Evolutionary conservation across 2,113 vertebrate species (phyloP).

Genomic region (Oryzias curvinotus): DNA sequence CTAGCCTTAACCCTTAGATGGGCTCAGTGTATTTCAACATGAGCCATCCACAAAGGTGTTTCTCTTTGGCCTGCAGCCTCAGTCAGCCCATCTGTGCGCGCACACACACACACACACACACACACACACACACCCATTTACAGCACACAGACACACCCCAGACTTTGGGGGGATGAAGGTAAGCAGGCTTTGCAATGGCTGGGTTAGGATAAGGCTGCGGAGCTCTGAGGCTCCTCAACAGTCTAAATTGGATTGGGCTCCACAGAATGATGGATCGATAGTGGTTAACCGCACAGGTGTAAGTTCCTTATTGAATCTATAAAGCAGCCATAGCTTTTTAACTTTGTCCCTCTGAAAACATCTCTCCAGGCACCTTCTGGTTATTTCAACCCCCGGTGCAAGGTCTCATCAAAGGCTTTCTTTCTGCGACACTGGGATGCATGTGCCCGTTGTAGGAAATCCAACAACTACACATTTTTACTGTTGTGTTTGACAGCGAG

Average conservation of each 20-base stretch:
- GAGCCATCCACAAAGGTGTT: constrained; percentile 70
- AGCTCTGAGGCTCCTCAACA: constrained; percentile 62
- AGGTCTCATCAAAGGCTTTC: constrained; percentile 16
- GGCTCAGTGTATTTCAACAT: constrained; percentile 56
- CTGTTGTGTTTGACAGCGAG: constrained; percentile 18
- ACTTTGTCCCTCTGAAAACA: constrained; percentile 62
- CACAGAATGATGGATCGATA: constrained; percentile 73
- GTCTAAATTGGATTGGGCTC: constrained; percentile 73
- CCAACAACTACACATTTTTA: constrained; percentile 5
- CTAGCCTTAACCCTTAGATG: constrained; percentile 33
- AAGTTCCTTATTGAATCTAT: constrained; percentile 73
- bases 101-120: constrained; percentile 27
- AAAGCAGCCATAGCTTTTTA: constrained; percentile 64
- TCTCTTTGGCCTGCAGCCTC: constrained; percentile 58
- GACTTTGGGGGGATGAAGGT: constrained; percentile 69
- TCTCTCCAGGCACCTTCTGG: constrained; percentile 53
- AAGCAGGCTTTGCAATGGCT: constrained; percentile 70
- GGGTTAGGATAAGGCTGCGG: constrained; percentile 71
- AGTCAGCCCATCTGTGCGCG: constrained; percentile 23
- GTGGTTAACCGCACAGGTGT: constrained; percentile 71
- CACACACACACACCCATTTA: constrained; percentile 23
- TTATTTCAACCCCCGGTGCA: constrained; percentile 43
- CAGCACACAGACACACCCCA: constrained; percentile 53
- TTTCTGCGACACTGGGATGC: constrained; percentile 17
- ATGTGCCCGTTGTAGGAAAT: constrained; percentile 22